Evolutionary conservation across 2,888 invertebrate species (phyloP).

Genomic region (Apamea epomidion): DNA sequence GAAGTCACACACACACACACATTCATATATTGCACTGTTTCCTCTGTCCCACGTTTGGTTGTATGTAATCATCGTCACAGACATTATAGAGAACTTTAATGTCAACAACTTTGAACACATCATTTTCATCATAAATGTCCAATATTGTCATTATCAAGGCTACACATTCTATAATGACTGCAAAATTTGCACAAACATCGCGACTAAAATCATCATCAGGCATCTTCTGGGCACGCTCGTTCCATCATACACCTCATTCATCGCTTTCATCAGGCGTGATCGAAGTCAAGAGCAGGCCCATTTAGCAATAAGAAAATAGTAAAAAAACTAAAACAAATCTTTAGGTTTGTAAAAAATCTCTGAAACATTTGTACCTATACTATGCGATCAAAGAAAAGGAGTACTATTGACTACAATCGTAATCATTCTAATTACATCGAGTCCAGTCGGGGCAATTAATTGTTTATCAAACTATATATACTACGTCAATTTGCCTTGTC

Average conservation of each 20-base stretch:
- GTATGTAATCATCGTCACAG: neutral
- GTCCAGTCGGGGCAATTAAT: neutral
- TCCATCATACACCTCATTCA: no score
- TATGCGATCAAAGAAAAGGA: neutral
- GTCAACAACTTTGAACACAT: neutral
- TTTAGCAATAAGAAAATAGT: no score
- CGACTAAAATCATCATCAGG: no score
- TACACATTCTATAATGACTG: neutral
- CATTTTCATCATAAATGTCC: neutral
- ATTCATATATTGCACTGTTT: conserved; percentile 37
- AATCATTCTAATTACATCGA: neutral
- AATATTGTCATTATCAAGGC: no score
- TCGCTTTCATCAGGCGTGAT: no score
- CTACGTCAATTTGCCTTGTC: neutral
- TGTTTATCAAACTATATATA: neutral
- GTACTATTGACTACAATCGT: neutral
- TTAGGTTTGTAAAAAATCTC: neutral
- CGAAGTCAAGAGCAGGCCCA: no score
- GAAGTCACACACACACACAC: neutral
- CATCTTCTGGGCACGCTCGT: no score
- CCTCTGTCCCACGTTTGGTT: conserved; percentile 4
- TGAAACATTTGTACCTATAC: neutral
- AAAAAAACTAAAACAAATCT: neutral
- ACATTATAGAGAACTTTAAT: neutral
- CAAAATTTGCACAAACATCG: no score